Conservation (phyloP, 2,797 vertebrate genomes). For the Propithecus perrieri region DNA sequence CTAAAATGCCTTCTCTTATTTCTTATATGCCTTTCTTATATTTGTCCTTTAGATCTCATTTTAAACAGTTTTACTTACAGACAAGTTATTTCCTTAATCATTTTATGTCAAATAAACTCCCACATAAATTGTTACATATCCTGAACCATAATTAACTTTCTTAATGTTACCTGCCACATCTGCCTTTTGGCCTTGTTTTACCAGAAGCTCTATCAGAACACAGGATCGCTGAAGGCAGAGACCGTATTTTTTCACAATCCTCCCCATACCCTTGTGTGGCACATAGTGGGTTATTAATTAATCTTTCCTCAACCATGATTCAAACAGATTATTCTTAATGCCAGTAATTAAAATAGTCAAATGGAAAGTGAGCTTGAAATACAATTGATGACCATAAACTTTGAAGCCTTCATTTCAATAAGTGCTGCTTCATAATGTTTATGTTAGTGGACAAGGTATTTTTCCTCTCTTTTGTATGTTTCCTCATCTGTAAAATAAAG, state of each 20-base stretch:
- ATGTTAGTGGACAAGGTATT: background rate
- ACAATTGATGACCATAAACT: background rate
- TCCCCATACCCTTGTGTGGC: background rate
- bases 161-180: fast-evolving
- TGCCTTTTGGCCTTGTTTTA: background rate
- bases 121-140: background rate
- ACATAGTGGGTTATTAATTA: background rate
- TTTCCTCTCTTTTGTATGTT: background rate
- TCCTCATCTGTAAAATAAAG: background rate
- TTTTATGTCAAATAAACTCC: background rate
- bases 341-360: background rate
- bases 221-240: too few relatives aligned
- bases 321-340: background rate
- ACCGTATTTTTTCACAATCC: background rate
- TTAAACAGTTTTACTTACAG: background rate
- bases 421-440: background rate
- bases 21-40: background rate
- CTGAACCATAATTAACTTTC: too few relatives aligned
- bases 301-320: background rate
- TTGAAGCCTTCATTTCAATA: background rate
- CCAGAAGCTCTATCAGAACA: background rate
- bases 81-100: background rate
- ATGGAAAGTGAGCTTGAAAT: background rate
- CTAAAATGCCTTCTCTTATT: background rate
- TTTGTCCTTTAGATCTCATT: background rate